phyloP scores from a whole-genome alignment of 92 coral and sea anemone species.

The Bergia sp. region DNA sequence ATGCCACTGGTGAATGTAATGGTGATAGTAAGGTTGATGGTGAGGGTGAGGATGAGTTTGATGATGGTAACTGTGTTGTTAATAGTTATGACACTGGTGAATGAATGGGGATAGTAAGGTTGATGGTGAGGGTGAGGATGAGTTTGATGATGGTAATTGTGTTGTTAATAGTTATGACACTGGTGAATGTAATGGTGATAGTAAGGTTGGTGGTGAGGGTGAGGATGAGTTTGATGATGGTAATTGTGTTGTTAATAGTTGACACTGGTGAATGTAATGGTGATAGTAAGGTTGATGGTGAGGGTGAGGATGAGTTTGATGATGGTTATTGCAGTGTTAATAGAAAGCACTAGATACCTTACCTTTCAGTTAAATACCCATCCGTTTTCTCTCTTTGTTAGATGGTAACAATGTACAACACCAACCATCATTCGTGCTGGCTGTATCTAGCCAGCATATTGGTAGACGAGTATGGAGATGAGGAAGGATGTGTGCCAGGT shows the following conservation, averaged over 20 bases:
- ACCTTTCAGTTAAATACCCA: not conserved
- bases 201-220: not conserved
- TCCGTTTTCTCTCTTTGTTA: constrained; percentile 23
- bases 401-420: constrained; percentile 83
- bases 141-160: not conserved
- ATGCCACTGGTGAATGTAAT: not conserved
- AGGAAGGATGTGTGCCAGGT: constrained; percentile 82
- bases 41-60: not conserved
- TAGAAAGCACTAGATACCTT: not conserved
- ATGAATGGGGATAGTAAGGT: not conserved
- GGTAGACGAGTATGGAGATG: constrained; percentile 95
- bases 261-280: too few species aligned
- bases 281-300: not conserved
- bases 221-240: not conserved
- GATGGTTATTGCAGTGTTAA: not conserved
- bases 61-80: not conserved
- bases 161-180: not conserved
- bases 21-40: not conserved
- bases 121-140: not conserved
- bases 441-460: constrained; percentile 96
- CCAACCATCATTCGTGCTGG: constrained; percentile 94
- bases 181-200: not conserved
- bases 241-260: too few species aligned
- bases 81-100: too few species aligned
- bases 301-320: not conserved